Conservation (phyloP, 2,888 invertebrate genomes). For the Tenthredo scrophulariae region DNA sequence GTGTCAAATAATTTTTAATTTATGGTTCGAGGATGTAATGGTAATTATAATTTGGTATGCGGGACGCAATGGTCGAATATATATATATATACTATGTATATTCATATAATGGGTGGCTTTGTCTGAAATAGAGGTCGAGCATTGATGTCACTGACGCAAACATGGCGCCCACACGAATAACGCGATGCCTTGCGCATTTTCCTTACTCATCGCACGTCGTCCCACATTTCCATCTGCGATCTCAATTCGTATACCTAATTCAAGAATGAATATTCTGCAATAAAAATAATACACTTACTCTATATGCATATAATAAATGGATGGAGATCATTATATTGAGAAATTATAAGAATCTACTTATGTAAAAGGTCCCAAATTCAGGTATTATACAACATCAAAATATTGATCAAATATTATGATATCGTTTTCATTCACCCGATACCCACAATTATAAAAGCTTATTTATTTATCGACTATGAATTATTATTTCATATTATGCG, state of each 20-base stretch:
- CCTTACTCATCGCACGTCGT: slow-evolving; percentile 39
- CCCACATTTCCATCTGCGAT: neutral
- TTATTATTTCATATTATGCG: neutral
- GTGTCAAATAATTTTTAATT: slow-evolving; percentile 14
- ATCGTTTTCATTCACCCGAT: neutral
- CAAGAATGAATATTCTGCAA: neutral
- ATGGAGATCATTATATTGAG: neutral
- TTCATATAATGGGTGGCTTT: slow-evolving; percentile 15
- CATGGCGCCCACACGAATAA: slow-evolving; percentile 13
- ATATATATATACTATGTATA: neutral
- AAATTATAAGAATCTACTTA: neutral
- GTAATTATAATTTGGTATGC: slow-evolving; percentile 33
- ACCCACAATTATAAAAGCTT: neutral
- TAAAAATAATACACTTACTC: neutral
- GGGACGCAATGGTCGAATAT: slow-evolving; percentile 20
- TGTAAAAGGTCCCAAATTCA: neutral
- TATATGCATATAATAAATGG: neutral
- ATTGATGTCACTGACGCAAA: slow-evolving; percentile 45
- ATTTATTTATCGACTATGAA: neutral
- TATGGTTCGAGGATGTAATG: slow-evolving; percentile 30
- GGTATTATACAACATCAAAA: neutral
- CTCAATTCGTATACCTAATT: neutral
- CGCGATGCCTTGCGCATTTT: neutral
- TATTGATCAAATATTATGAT: neutral
- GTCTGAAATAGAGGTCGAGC: slow-evolving; percentile 44